A percentile compares a stretch with the other conserved stretches of the same genome.
Evolutionary conservation across 2,888 invertebrate genomes (phyloP).

Genomic region (Drosophila kanekoi): DNA sequence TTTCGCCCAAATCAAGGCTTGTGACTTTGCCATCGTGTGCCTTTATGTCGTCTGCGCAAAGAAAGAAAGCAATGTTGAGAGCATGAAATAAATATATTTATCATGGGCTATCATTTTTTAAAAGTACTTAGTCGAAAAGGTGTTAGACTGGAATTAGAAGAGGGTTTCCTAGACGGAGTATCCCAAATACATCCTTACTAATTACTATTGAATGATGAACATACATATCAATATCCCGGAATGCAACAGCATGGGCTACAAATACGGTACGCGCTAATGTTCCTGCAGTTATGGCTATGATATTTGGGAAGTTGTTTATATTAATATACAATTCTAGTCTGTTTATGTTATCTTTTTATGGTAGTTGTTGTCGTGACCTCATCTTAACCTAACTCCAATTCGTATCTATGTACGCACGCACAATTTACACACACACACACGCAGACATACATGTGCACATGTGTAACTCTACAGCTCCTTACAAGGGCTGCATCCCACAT

Average conservation of each 20-base stretch:
- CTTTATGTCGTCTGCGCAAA: constrained; percentile 84
- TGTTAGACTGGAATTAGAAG: too few species aligned
- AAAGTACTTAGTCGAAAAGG: too few species aligned
- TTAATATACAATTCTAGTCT: constrained; percentile 7
- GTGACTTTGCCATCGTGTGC: constrained; percentile 85
- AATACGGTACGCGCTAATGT: constrained; percentile 2
- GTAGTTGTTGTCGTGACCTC: constrained; percentile 34
- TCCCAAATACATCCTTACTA: background rate
- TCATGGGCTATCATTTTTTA: too few species aligned
- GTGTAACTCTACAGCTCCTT: constrained; percentile 37
- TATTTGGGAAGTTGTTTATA: constrained; percentile 11
- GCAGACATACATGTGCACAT: constrained; percentile 1
- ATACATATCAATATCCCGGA: background rate
- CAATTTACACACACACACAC: constrained; percentile 1
- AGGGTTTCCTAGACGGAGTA: too few species aligned
- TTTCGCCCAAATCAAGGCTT: constrained; percentile 85
- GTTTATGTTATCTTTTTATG: constrained; percentile 11
- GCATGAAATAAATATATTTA: too few species aligned
- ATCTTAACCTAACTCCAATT: constrained; percentile 37
- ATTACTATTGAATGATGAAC: background rate
- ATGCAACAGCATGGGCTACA: constrained; percentile 6
- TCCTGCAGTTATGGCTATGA: background rate
- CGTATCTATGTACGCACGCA: background rate
- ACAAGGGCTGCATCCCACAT: constrained; percentile 55
- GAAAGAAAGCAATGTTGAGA: background rate